Evolutionary conservation across 2,113 vertebrate species (phyloP).

Genomic region (Glaucidium brasilianum): DNA sequence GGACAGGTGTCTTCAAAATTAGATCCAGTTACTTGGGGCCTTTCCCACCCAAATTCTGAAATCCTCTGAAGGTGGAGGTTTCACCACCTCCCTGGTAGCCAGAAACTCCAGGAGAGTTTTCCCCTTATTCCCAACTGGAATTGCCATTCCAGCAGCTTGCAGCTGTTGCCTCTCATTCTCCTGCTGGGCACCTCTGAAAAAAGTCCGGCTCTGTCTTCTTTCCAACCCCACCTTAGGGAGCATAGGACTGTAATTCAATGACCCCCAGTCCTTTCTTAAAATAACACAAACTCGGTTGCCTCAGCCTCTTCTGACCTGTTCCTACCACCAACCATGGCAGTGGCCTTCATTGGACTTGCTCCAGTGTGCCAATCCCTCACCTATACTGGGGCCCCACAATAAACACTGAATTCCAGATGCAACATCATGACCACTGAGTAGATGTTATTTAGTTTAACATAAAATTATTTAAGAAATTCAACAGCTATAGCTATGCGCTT

Average conservation of each 20-base stretch:
- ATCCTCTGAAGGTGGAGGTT: not conserved
- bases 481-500: not conserved
- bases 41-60: not conserved
- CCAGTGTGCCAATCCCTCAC: not conserved
- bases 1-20: not conserved
- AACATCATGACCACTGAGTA: fast-evolving
- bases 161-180: not conserved
- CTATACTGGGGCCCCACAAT: not conserved
- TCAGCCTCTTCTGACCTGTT: not conserved
- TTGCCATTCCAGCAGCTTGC: not conserved
- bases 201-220: not conserved
- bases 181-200: not conserved
- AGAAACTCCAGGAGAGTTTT: not conserved
- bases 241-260: not conserved
- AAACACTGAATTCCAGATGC: not conserved
- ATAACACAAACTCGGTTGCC: fast-evolving
- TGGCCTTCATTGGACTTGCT: not conserved
- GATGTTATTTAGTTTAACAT: not conserved
- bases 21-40: not conserved
- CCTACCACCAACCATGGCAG: fast-evolving
- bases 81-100: not conserved
- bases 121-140: not conserved
- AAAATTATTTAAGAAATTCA: not conserved
- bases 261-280: not conserved
- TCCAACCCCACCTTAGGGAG: not conserved